A percentile compares a stretch with the other conserved stretches of the same genome.
phyloP scores from a whole-genome alignment of 2,113 vertebrate genomes.

The Lates calcarifer region DNA sequence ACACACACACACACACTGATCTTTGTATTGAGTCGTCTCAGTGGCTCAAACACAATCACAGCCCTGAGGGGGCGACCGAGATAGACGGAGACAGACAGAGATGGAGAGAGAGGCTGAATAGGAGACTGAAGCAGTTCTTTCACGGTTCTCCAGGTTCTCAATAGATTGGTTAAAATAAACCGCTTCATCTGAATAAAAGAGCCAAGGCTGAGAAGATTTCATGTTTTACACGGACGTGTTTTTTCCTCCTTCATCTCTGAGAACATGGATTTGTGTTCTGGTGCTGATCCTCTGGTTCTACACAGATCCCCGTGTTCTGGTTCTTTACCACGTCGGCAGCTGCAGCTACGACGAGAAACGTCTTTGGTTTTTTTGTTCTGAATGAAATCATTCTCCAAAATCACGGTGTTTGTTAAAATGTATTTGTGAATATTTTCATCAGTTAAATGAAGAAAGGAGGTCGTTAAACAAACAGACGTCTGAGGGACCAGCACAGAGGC shows the following conservation, averaged over 20 bases:
- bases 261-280: neutral
- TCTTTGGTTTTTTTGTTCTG: no score
- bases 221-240: neutral
- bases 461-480: no score
- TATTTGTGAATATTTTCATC: no score
- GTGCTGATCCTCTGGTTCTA: neutral
- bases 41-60: slow-evolving; percentile 60
- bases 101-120: slow-evolving; percentile 43
- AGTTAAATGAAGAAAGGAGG: no score
- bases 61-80: slow-evolving; percentile 64
- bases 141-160: slow-evolving; percentile 23
- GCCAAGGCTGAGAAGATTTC: neutral
- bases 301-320: neutral
- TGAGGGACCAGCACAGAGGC: no score
- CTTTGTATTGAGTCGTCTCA: slow-evolving; percentile 57
- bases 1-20: slow-evolving; percentile 46
- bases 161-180: slow-evolving; percentile 33
- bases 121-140: slow-evolving; percentile 29
- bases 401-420: no score
- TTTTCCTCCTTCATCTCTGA: neutral
- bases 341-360: no score
- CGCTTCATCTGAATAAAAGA: neutral
- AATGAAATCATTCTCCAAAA: no score
- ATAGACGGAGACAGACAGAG: slow-evolving; percentile 51
- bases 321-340: neutral